Percentiles rank a stretch among this genome's conserved stretches.
phyloP scores from a whole-genome alignment of 2,113 vertebrate genomes.

The Passer domesticus region DNA sequence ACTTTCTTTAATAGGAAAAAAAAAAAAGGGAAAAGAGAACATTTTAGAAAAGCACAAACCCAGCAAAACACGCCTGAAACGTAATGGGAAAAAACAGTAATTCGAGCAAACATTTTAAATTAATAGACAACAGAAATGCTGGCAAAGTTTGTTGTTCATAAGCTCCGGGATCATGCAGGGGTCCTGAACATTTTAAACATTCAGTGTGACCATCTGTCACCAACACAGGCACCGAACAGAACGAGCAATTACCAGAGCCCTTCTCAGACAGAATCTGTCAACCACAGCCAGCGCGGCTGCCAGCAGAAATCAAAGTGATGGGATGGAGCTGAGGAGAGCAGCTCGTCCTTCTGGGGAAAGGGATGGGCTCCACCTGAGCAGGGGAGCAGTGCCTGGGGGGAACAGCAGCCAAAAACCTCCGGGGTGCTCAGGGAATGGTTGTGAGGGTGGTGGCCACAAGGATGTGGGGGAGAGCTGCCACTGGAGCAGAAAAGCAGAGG shows the following conservation, averaged over 20 bases:
- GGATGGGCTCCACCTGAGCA: neutral
- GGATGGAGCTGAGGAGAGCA: slow-evolving; percentile 44
- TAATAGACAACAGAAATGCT: slow-evolving; percentile 61
- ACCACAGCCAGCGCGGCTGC: slow-evolving; percentile 50
- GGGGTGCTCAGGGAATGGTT: neutral
- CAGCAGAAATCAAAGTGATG: slow-evolving; percentile 62
- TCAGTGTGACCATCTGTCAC: slow-evolving; percentile 79
- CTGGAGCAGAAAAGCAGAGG: neutral
- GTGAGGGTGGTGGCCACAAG: neutral
- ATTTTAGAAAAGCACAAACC: neutral
- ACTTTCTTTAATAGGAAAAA: slow-evolving; percentile 49
- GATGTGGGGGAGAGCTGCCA: neutral
- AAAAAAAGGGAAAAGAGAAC: neutral
- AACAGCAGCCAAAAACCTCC: neutral
- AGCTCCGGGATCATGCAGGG: slow-evolving; percentile 45
- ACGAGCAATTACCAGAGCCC: slow-evolving; percentile 74
- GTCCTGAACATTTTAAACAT: slow-evolving; percentile 69
- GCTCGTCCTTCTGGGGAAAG: slow-evolving; percentile 17
- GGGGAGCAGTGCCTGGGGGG: neutral
- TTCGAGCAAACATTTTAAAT: slow-evolving; percentile 24
- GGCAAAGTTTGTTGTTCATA: slow-evolving; percentile 49
- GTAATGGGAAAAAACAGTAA: slow-evolving; percentile 6
- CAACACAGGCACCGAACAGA: slow-evolving; percentile 53
- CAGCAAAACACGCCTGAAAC: neutral
- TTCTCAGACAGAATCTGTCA: slow-evolving; percentile 75